Conservation (phyloP, 2,888 invertebrate genomes). For the Macrosiphum euphorbiae region DNA sequence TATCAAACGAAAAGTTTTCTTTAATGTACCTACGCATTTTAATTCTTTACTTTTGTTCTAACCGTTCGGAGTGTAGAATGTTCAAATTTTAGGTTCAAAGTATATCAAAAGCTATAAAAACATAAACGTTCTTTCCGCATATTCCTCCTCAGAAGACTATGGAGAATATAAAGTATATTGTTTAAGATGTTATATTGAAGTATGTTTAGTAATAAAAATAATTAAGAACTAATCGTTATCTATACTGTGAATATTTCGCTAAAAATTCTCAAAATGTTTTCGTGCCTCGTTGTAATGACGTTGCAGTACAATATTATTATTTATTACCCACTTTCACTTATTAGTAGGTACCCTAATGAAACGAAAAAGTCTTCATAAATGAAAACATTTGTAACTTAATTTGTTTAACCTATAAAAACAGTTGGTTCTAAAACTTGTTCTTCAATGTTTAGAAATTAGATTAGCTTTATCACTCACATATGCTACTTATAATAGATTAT, state of each 20-base stretch:
- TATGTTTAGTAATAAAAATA: neutral
- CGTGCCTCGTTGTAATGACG: neutral
- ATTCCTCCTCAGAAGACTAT: neutral
- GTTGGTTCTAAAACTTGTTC: neutral
- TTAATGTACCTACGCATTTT: neutral
- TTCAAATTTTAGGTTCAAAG: constrained; percentile 16
- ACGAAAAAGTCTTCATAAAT: neutral
- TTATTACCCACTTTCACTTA: neutral
- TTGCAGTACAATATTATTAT: neutral
- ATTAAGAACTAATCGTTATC: neutral
- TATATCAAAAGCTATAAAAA: constrained; percentile 20
- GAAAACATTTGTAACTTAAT: neutral
- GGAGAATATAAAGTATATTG: neutral
- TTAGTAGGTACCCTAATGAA: neutral
- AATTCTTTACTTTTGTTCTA: neutral
- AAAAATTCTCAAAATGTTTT: neutral
- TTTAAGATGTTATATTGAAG: neutral
- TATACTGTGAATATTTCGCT: neutral
- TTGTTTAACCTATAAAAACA: neutral
- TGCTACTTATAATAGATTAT: neutral
- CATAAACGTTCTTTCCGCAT: neutral
- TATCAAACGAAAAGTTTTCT: constrained; percentile 14
- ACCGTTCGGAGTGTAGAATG: neutral
- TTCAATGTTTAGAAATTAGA: neutral
- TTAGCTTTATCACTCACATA: neutral